These are phyloP conservation scores for Picus viridis DNA, from an alignment of 2,797 vertebrate species.

Conservation along the genomic window DNA sequence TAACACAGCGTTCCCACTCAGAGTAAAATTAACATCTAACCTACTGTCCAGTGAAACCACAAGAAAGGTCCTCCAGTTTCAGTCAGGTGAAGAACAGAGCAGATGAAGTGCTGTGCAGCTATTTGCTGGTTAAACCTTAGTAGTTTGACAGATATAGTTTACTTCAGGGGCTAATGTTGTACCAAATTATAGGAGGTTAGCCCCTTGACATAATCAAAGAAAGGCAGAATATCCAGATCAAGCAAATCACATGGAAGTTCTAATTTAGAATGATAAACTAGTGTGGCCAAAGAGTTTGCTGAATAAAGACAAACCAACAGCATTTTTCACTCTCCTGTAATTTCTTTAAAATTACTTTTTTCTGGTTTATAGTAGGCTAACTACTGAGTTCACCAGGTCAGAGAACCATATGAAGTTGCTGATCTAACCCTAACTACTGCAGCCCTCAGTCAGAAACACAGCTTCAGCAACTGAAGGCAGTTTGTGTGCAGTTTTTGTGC, in stretches of 20 bases:
- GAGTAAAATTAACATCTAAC: not conserved
- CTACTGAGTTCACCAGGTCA: slow-evolving; percentile 20
- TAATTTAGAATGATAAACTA: not conserved
- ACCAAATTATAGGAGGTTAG: not conserved
- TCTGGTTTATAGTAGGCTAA: not conserved
- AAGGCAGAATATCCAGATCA: not conserved
- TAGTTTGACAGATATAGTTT: not conserved
- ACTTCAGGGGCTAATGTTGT: not conserved
- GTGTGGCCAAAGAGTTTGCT: not conserved
- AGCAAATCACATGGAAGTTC: not conserved
- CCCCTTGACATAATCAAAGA: not conserved
- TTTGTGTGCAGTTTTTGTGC: not conserved
- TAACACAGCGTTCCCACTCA: not conserved
- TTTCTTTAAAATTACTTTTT: slow-evolving; percentile 23
- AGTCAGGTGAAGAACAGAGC: not conserved
- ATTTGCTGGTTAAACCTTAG: not conserved
- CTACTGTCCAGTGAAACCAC: not conserved
- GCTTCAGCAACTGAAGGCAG: slow-evolving; percentile 17
- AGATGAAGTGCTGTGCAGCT: not conserved
- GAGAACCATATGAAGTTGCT: not conserved
- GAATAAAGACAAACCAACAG: not conserved
- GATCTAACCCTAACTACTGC: slow-evolving; percentile 3
- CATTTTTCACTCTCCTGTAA: not conserved
- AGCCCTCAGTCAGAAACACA: not conserved
- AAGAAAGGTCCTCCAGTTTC: not conserved